Percentiles rank a stretch among this genome's conserved stretches.
Conservation (phyloP, 2,888 invertebrate genomes). For the Hipparchia semele region DNA sequence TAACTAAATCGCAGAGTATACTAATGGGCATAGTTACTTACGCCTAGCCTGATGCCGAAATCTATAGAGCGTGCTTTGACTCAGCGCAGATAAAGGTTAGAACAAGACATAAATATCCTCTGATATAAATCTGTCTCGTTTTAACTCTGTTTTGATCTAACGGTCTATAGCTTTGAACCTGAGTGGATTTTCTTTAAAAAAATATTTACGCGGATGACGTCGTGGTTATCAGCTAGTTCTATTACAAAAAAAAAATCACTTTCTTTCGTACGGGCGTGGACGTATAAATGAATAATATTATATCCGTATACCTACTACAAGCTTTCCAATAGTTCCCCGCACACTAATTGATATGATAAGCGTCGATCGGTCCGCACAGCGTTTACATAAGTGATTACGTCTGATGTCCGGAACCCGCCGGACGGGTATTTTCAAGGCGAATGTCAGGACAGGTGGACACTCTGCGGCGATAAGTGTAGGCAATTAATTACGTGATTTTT, state of each 20-base stretch:
- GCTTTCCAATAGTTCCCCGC: constrained; percentile 33
- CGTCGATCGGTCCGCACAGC: not conserved
- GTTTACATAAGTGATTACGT: constrained; percentile 25
- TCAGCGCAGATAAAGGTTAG: too few relatives aligned
- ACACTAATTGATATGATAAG: not conserved
- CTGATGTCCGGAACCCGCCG: constrained; percentile 29
- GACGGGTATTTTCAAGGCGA: constrained; percentile 46
- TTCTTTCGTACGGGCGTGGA: constrained; percentile 17
- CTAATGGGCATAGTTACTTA: too few relatives aligned
- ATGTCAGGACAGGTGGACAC: constrained; percentile 42
- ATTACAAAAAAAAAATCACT: constrained; percentile 7
- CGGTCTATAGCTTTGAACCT: too few relatives aligned
- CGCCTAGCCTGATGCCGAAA: too few relatives aligned
- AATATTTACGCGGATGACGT: too few relatives aligned
- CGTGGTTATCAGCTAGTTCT: too few relatives aligned
- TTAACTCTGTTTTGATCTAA: too few relatives aligned
- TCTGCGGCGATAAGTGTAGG: constrained; percentile 31
- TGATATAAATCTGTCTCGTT: too few relatives aligned
- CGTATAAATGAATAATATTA: constrained; percentile 20
- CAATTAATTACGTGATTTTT: not conserved
- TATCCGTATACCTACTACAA: constrained; percentile 24
- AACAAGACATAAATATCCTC: too few relatives aligned
- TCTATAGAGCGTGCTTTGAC: too few relatives aligned
- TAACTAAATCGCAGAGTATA: too few relatives aligned
- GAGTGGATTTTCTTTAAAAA: too few relatives aligned